These are phyloP conservation scores for Erebia epiphron DNA, from an alignment of 2,888 invertebrate genomes.

Conservation along the genomic window DNA sequence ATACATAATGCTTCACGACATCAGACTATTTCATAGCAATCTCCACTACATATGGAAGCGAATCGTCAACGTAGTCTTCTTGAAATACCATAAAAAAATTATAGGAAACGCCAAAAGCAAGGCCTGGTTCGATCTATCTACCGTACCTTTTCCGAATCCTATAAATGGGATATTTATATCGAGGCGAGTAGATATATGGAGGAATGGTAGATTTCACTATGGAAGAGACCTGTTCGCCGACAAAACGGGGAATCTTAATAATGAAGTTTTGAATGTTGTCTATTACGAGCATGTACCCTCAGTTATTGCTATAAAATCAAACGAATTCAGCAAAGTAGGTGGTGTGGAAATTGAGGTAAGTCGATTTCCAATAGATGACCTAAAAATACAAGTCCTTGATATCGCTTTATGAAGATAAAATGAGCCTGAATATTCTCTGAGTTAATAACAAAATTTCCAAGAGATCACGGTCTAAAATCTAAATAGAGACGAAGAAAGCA, in stretches of 20 bases:
- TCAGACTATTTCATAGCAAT: constrained; percentile 85
- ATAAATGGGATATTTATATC: constrained; percentile 80
- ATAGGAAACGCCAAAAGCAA: constrained; percentile 54
- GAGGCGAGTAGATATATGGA: constrained; percentile 87
- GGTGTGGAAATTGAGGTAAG: constrained; percentile 88
- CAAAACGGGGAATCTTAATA: constrained; percentile 83
- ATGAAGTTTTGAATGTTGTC: constrained; percentile 84
- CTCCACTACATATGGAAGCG: constrained; percentile 90
- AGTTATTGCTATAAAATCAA: constrained; percentile 71
- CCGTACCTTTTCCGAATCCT: constrained; percentile 88
- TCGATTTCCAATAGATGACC: neutral
- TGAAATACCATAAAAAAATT: constrained; percentile 80
- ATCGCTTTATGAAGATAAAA: no score
- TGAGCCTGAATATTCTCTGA: no score
- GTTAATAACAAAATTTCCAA: no score
- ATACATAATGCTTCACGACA: constrained; percentile 88
- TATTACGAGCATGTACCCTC: constrained; percentile 88
- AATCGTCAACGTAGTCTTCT: constrained; percentile 88
- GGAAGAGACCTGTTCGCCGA: constrained; percentile 78
- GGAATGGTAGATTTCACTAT: constrained; percentile 83
- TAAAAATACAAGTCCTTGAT: no score
- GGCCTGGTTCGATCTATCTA: constrained; percentile 87
- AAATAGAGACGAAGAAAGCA: no score
- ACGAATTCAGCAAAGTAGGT: constrained; percentile 66
- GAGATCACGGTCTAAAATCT: no score